phyloP scores from a whole-genome alignment of 1,140 invertebrate genomes.

The Potamilus streckersoni region DNA sequence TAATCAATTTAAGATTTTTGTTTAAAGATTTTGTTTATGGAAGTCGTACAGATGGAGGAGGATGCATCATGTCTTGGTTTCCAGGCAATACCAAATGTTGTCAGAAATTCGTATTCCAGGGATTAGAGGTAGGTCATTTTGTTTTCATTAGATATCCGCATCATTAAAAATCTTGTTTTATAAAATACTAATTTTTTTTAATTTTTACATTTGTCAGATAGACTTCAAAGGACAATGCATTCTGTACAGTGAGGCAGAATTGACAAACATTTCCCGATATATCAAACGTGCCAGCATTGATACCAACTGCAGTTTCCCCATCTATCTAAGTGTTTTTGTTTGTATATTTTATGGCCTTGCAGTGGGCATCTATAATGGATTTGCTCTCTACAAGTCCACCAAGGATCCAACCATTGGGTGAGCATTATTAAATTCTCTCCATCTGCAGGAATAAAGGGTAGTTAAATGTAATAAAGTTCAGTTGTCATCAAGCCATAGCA shows the following conservation, averaged over 20 bases:
- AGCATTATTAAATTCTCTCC: slow-evolving; percentile 9
- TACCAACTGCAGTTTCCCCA: slow-evolving; percentile 43
- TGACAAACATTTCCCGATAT: slow-evolving; percentile 33
- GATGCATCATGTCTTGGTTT: too few relatives aligned
- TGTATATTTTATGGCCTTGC: slow-evolving; percentile 50
- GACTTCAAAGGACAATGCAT: slow-evolving; percentile 43
- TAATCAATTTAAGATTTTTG: too few relatives aligned
- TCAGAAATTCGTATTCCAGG: too few relatives aligned
- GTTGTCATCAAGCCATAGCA: not conserved
- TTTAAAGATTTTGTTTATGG: too few relatives aligned
- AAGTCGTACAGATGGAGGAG: too few relatives aligned
- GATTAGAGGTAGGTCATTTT: too few relatives aligned
- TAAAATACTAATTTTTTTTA: too few relatives aligned
- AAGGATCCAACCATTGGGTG: slow-evolving; percentile 50
- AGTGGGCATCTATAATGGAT: slow-evolving; percentile 42
- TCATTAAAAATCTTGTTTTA: too few relatives aligned
- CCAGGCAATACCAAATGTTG: too few relatives aligned
- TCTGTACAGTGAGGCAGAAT: slow-evolving; percentile 32
- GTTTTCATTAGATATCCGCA: too few relatives aligned
- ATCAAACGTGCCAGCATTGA: slow-evolving; percentile 2
- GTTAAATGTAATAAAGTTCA: not conserved
- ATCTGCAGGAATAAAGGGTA: not conserved
- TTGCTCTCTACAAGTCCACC: slow-evolving; percentile 39
- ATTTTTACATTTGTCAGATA: slow-evolving; percentile 31
- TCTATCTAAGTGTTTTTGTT: slow-evolving; percentile 52